Evolutionary conservation across 2,113 vertebrate species (phyloP).

Genomic region (Pelodiscus sinensis): DNA sequence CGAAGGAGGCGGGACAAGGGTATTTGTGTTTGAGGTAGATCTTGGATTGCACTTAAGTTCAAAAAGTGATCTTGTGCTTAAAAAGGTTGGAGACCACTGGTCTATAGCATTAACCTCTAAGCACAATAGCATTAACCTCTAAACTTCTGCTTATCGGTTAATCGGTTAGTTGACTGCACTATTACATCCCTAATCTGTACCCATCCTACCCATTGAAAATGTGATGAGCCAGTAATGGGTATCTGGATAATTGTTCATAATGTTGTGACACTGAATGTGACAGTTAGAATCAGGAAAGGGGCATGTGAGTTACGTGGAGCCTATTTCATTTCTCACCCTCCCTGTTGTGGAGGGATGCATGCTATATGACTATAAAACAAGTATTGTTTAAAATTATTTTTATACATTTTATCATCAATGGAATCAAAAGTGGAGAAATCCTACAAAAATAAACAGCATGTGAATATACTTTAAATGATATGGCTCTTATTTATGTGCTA

Average conservation of each 20-base stretch:
- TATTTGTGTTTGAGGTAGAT: too few relatives aligned
- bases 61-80: too few relatives aligned
- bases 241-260: not conserved
- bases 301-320: not conserved
- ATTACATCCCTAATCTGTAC: not conserved
- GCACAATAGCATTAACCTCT: too few relatives aligned
- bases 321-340: not conserved
- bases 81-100: too few relatives aligned
- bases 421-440: slow-evolving; percentile 29
- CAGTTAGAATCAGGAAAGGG: not conserved
- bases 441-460: slow-evolving; percentile 75
- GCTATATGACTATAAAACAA: slow-evolving; percentile 5
- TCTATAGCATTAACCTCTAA: too few relatives aligned
- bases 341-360: not conserved
- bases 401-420: slow-evolving; percentile 28
- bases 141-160: too few relatives aligned
- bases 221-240: not conserved
- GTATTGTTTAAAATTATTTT: slow-evolving; percentile 43
- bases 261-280: not conserved
- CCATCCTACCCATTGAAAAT: not conserved
- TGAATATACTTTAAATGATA: slow-evolving; percentile 12
- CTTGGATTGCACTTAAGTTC: too few relatives aligned
- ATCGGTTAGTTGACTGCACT: too few relatives aligned
- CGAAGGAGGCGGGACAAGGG: too few relatives aligned
- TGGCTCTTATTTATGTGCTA: not conserved